Percentiles rank a stretch among this genome's conserved stretches.
Conservation (phyloP, 1,140 invertebrate genomes). For the Leptinotarsa texana region DNA sequence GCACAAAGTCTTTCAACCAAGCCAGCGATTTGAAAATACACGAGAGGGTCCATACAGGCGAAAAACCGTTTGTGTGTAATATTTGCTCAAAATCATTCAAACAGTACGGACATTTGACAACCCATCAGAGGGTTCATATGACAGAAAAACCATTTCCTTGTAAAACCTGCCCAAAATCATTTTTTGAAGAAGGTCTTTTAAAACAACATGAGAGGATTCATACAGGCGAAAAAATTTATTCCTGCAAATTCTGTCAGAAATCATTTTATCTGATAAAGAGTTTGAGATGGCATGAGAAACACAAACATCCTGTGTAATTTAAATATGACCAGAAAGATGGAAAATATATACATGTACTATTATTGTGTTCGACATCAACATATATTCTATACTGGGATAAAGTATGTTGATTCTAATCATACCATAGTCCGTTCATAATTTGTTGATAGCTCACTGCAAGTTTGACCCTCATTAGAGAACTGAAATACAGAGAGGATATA, state of each 20-base stretch:
- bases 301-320: too few relatives aligned
- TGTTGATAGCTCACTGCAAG: too few relatives aligned
- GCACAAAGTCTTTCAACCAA: constrained; percentile 47
- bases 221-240: constrained; percentile 77
- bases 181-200: constrained; percentile 69
- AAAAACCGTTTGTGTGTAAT: constrained; percentile 66
- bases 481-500: too few relatives aligned
- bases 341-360: too few relatives aligned
- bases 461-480: too few relatives aligned
- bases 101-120: constrained; percentile 68
- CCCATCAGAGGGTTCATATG: constrained; percentile 65
- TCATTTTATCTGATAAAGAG: too few relatives aligned
- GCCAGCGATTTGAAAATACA: constrained; percentile 34
- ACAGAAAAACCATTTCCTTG: constrained; percentile 69
- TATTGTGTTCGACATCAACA: too few relatives aligned
- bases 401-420: too few relatives aligned
- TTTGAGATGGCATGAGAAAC: too few relatives aligned
- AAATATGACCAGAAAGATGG: too few relatives aligned
- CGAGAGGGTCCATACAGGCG: constrained; percentile 40
- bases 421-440: too few relatives aligned
- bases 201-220: constrained; percentile 70
- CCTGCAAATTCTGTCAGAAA: constrained; percentile 73
- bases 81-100: constrained; percentile 64
- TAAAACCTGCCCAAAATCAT: constrained; percentile 62
- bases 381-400: too few relatives aligned